phyloP scores from a whole-genome alignment of 2,113 vertebrate species.

The Ivindomyrus marchei region DNA sequence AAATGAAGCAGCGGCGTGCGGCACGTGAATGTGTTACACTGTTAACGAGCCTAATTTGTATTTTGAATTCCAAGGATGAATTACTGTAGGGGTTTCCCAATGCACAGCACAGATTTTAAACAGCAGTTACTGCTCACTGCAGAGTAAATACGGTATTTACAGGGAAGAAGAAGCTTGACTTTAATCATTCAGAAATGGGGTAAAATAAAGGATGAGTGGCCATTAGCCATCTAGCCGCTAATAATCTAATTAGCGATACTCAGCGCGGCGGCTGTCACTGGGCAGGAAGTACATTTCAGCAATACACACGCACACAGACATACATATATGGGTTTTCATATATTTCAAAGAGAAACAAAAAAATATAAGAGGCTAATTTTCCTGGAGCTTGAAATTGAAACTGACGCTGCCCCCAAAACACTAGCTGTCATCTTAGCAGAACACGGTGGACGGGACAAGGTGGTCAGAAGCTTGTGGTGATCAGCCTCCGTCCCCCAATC shows the following conservation, averaged over 20 bases:
- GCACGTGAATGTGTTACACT: constrained; percentile 45
- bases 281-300: neutral
- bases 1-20: constrained; percentile 36
- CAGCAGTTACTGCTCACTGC: constrained; percentile 34
- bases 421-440: neutral
- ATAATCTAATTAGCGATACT: neutral
- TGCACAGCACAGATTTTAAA: constrained; percentile 41
- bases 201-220: neutral
- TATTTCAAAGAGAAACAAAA: neutral
- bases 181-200: constrained; percentile 35
- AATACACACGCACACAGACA: too few relatives aligned
- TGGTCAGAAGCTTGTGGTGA: neutral
- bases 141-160: constrained; percentile 37
- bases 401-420: neutral
- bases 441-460: neutral
- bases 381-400: neutral
- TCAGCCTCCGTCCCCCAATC: neutral
- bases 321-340: neutral
- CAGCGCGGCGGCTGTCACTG: neutral
- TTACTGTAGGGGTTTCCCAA: constrained; percentile 40
- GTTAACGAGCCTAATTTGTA: constrained; percentile 49
- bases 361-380: neutral
- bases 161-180: constrained; percentile 13
- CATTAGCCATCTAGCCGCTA: neutral
- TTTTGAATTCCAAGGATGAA: constrained; percentile 48